Base-by-base conservation (phyloP, 2,888 invertebrate species). In the Apotomis turbidana region DNA sequence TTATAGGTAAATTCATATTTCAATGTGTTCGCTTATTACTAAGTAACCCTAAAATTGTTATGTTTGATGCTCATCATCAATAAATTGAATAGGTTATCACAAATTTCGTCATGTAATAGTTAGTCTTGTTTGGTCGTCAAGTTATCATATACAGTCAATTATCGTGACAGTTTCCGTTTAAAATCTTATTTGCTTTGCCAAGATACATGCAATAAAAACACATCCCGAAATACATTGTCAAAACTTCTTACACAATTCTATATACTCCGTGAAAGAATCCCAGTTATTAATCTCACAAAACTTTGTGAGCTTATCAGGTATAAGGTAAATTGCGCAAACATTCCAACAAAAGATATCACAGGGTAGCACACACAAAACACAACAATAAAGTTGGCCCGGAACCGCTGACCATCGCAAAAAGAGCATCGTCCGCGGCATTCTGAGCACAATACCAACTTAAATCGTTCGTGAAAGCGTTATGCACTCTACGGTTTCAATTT, bases 401-500 rank as follows among this genome's bases (percentile, higher is more conserved):
- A 87, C 83, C 83, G 84, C 85, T 89, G 89, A 87, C 88, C 87
- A 83, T 83, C 82, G 86, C 86, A 89, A 90, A 90, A 90, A 90
- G 88, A 83, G 82, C 87, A 88, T 87, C 83, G 83, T 84, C 84
- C 81, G 81, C 83, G 83, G 85, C 80, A 78, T 83, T 82, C 85
- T 80, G 86, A 87, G 81, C 87, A 90, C 90, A 91, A 91, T 89
- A 91, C 87, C 86, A 85, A 89, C 90, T 91, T 88, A 91, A 91
- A 93, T 91, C 90, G 92, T 91, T 90, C 91, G 91, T 90, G 87
- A 92, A 89, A 89, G 85, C 87, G 87, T 88, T 88, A 91, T 91
- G 90, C 88, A 90, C 90, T 87, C 85, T 83, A 88, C 87, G 87
- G 90, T 93, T 92, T 93, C 93, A 92, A 93, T 92, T 90, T 91